Conservation (phyloP, 2,888 invertebrate species). For the Dasysyrphus albostriatus region DNA sequence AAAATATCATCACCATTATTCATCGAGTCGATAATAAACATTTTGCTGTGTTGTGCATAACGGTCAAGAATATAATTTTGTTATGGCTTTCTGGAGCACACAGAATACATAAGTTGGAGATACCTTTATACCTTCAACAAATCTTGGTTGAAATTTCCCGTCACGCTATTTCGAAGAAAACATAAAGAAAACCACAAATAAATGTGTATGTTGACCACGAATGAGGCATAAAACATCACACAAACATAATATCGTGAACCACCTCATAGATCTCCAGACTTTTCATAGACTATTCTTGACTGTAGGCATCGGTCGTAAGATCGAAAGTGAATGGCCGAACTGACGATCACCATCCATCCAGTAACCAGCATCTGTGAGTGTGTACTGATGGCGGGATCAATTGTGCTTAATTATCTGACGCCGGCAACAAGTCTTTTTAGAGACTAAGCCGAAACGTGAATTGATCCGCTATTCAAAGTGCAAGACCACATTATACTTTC, state of each 20-base stretch:
- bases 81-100: constrained; percentile 62
- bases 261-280: neutral
- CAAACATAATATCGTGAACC: neutral
- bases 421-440: constrained; percentile 43
- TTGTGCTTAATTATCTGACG: constrained; percentile 70
- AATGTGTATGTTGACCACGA: neutral
- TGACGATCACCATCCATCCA: neutral
- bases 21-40: constrained; percentile 33
- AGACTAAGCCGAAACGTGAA: neutral
- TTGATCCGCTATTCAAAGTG: constrained; percentile 17
- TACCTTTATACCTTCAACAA: neutral
- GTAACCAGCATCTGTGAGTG: constrained; percentile 40
- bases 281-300: constrained; percentile 10
- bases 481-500: constrained; percentile 39
- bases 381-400: constrained; percentile 49
- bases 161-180: constrained; percentile 68
- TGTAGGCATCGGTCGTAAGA: constrained; percentile 1
- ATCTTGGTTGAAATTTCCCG: constrained; percentile 46
- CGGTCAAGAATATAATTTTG: constrained; percentile 43
- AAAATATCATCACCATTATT: constrained; percentile 51
- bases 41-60: constrained; percentile 20
- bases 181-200: constrained; percentile 25
- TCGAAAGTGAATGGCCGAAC: constrained; percentile 60
- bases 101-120: constrained; percentile 52
- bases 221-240: constrained; percentile 15